Evolutionary conservation across 2,797 vertebrate genomes (phyloP).

Genomic region (Selene dorsalis): DNA sequence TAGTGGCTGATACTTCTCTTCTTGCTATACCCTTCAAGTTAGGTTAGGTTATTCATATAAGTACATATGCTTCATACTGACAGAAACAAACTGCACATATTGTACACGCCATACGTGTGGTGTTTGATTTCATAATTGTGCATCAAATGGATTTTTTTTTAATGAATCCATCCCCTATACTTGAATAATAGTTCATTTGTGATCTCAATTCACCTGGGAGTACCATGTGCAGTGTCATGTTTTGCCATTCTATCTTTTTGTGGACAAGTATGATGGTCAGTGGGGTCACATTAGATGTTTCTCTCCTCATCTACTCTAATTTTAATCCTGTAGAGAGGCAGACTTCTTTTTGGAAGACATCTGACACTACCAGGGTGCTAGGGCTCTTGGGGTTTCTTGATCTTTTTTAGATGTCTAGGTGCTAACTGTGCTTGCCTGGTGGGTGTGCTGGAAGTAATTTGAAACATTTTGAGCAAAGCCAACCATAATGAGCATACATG

Average conservation of each 20-base stretch:
- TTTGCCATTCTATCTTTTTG: conserved; percentile 26
- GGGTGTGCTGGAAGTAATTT: conserved; percentile 1
- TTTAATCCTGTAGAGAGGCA: conserved; percentile 74
- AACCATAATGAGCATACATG: background rate
- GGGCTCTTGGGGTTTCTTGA: conserved; percentile 39
- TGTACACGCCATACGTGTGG: background rate
- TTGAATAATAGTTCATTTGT: background rate
- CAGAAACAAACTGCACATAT: too few relatives aligned
- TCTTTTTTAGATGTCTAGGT: conserved; percentile 60
- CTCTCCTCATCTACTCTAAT: conserved; percentile 69
- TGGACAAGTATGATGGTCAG: background rate
- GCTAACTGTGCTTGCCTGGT: conserved; percentile 26
- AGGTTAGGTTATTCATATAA: background rate
- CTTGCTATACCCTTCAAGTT: background rate
- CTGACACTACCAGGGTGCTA: conserved; percentile 68
- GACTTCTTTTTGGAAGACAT: conserved; percentile 68
- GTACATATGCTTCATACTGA: background rate
- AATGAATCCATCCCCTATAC: background rate
- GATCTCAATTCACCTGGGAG: background rate
- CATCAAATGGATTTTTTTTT: background rate
- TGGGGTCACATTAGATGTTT: conserved; percentile 40
- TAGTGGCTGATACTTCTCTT: background rate
- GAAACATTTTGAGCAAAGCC: background rate
- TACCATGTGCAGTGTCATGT: background rate
- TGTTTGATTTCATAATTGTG: background rate